Conservation (phyloP, 2,888 invertebrate genomes). For the Thumatha senex region DNA sequence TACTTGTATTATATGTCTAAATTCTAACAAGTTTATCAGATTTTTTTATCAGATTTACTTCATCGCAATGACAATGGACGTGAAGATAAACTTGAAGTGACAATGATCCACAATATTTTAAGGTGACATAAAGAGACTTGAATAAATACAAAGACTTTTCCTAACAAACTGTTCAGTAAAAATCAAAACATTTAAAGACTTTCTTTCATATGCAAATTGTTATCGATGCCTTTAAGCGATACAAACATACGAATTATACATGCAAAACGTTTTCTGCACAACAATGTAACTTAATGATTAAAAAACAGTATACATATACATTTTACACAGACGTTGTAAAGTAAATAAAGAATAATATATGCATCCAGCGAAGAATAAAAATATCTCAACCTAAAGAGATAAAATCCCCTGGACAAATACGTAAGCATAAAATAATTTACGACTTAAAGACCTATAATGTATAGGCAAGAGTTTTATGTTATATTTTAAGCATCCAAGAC, state of each 20-base stretch:
- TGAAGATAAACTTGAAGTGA: not conserved
- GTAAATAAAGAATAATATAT: constrained; percentile 22
- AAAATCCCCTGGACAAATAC: constrained; percentile 35
- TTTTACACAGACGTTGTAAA: constrained; percentile 12
- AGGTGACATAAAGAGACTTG: constrained; percentile 23
- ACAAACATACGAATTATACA: constrained; percentile 43
- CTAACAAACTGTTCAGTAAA: constrained; percentile 54
- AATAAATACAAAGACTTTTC: constrained; percentile 40
- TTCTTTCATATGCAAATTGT: constrained; percentile 73
- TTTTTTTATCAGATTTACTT: not conserved
- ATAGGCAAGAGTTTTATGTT: constrained; percentile 36
- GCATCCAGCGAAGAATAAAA: constrained; percentile 31
- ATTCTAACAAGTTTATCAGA: not conserved
- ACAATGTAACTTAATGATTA: constrained; percentile 24
- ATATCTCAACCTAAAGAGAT: constrained; percentile 34
- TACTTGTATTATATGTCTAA: not conserved
- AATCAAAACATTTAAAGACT: constrained; percentile 70
- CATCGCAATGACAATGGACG: not conserved
- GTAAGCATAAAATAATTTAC: constrained; percentile 41
- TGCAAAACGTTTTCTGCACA: constrained; percentile 20
- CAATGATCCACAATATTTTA: not conserved
- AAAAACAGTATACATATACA: constrained; percentile 13
- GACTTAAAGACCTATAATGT: constrained; percentile 35
- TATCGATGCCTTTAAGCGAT: constrained; percentile 53
- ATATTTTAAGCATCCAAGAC: constrained; percentile 37